Base-by-base conservation (phyloP, 1,140 invertebrate species). In the Nixonia krombeini region DNA sequence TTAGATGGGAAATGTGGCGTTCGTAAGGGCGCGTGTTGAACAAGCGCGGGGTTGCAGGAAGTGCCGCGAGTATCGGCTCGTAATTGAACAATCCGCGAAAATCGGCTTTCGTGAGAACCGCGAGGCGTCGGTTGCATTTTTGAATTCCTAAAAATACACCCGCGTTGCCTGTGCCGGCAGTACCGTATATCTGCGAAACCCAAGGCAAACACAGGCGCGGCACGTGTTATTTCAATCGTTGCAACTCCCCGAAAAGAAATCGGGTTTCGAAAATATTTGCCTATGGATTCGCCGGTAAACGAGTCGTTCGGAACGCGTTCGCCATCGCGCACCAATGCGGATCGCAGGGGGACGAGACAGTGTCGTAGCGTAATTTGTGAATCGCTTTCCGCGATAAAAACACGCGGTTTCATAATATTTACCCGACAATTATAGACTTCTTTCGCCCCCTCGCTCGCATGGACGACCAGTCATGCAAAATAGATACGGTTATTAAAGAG, bases 191-290 rank as follows among this genome's bases (percentile, higher is more conserved):
- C 63, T 56, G 44, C 58, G 50, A 70, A 75, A 72, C 69, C 63
- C 47, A 61, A 63, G 46, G 64, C 67, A 74, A 74, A 73, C 63
- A 74, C 55, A 64, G 65, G 47, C 53, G 74, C 29, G 51, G 55
- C 50, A 38, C 55, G 46, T 73, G 75, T 75, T 75, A 72, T 72
- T 77, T 77, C 73, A 75, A 76, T 73, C 73, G 65, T 66, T 51
- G 65, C 53, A 61, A 46, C 42, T 56, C 49, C 38, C 28, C 53
- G 58, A 49, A 73, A 74, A 72, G 69, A 74, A 75, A 73, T 76
- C 70, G 59, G 33, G 40, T 40, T 72, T 45, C 25, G 72, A 78
- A 76, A 76, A 76, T 75, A 74, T 75, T 78, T 75, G 72, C 52
- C 62, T 49, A 64, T 21, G 41, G 46, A 38, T 37, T 26, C 29